Evolutionary conservation across 2,888 invertebrate species (phyloP).

Genomic region (Euplexia lucipara): DNA sequence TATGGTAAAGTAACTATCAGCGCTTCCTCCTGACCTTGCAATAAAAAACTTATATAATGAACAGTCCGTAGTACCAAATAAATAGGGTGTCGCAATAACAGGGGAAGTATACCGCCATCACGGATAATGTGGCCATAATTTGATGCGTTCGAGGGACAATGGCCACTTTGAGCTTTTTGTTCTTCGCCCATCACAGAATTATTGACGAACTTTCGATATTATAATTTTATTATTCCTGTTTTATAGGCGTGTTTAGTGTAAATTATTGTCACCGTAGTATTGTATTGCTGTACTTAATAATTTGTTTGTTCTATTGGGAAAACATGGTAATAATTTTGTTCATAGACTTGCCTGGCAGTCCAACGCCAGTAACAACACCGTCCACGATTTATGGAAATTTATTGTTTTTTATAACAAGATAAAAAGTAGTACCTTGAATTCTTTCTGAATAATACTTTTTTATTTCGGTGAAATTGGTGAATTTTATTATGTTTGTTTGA

Average conservation of each 20-base stretch:
- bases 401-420: slow-evolving; percentile 7
- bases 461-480: neutral
- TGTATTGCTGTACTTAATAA: slow-evolving; percentile 60
- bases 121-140: slow-evolving; percentile 73
- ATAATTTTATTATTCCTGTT: slow-evolving; percentile 73
- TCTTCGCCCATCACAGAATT: slow-evolving; percentile 73
- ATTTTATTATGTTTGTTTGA: neutral
- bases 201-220: slow-evolving; percentile 77
- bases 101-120: slow-evolving; percentile 60
- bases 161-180: slow-evolving; percentile 66
- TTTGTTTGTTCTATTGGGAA: slow-evolving; percentile 57
- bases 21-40: slow-evolving; percentile 55
- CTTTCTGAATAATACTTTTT: slow-evolving; percentile 4
- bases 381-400: slow-evolving; percentile 39
- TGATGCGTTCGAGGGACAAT: slow-evolving; percentile 69
- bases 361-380: neutral
- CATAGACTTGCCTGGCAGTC: slow-evolving; percentile 27
- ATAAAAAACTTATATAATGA: slow-evolving; percentile 65
- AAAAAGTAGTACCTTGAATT: too few relatives aligned
- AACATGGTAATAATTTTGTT: slow-evolving; percentile 55
- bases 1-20: slow-evolving; percentile 62
- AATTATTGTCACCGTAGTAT: slow-evolving; percentile 74
- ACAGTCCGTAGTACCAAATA: slow-evolving; percentile 52
- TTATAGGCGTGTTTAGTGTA: slow-evolving; percentile 75
- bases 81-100: slow-evolving; percentile 64